phyloP scores from a whole-genome alignment of 2,888 invertebrate genomes.

The Schrankia costaestrigalis region DNA sequence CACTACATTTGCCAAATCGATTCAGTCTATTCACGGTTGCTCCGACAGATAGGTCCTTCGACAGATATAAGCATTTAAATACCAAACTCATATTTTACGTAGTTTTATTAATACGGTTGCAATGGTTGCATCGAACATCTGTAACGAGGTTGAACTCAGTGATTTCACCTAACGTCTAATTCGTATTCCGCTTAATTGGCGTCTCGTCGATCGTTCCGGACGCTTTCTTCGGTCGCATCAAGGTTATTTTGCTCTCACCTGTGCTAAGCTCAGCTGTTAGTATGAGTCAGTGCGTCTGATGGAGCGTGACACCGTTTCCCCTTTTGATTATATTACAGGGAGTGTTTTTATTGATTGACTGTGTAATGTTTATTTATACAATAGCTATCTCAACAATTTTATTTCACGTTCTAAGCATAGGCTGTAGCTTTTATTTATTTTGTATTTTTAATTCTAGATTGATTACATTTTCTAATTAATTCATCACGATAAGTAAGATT shows the following conservation, averaged over 20 bases:
- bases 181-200: constrained; percentile 58
- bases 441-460: no score
- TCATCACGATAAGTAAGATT: no score
- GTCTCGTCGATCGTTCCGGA: constrained; percentile 50
- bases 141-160: constrained; percentile 25
- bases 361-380: no score
- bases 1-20: no score
- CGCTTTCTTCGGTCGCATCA: constrained; percentile 71
- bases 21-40: no score
- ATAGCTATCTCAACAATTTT: no score
- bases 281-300: constrained; percentile 30
- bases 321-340: constrained; percentile 48
- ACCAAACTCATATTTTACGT: constrained; percentile 26
- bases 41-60: no score
- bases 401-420: no score
- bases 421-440: no score
- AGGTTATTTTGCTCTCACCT: constrained; percentile 65
- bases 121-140: background rate
- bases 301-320: constrained; percentile 40
- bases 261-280: constrained; percentile 34
- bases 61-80: constrained; percentile 16
- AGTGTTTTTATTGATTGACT: no score
- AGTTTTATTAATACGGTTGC: no score
- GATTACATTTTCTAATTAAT: no score
- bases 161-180: constrained; percentile 53